Base-by-base conservation (phyloP, 2,888 invertebrate species). In the Alloscopus bannaensis region DNA sequence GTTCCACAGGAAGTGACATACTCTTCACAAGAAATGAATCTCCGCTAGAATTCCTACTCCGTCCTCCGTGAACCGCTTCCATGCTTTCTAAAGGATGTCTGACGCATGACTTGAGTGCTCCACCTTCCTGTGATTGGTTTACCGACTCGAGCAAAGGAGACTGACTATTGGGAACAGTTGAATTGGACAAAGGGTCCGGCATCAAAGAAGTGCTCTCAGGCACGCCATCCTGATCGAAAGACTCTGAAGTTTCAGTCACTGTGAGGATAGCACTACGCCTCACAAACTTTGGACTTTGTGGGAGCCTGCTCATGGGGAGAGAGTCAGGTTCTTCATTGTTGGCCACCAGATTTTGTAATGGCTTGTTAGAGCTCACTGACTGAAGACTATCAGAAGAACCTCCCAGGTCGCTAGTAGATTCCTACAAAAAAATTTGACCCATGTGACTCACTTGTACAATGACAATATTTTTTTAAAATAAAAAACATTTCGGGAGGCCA, bases 1-100 rank as follows among this genome's bases (percentile, higher is more conserved):
- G 87, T 69, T 88, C 89, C 6, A 80, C 66, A 13, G 83, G 84
- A 20, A 83, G 55, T 0, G 81, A 82, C 65, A 83, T 55, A 28
- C 81, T 83, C 57, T 83, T 84, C 18, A 72, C 72, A 11, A 84
- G 69, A 31, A 50, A 76, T 1, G 81, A 68, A 24, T 84, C 85
- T 16, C 84, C 85, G 60, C 83, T 83, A 6, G 82, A 70, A 55
- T 72, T 68, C 52, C 84, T 65, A 22, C n/a, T 40, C 29, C 85
- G 55, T 59, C 40, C 45, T 22, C 29, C 42, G 13, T 47, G 59
- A 16, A 65, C 52, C 11, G 50, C 29, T 29, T 59, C 75, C 66
- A 73, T 36, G n/a, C 81, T 79, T 40, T 82, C 80, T 8, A 82
- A 31, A 1, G 84, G 84, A 52, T 83, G 83, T n/a, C 70, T 55